Conservation (phyloP, 2,888 invertebrate genomes). For the Andricus quercusramuli region DNA sequence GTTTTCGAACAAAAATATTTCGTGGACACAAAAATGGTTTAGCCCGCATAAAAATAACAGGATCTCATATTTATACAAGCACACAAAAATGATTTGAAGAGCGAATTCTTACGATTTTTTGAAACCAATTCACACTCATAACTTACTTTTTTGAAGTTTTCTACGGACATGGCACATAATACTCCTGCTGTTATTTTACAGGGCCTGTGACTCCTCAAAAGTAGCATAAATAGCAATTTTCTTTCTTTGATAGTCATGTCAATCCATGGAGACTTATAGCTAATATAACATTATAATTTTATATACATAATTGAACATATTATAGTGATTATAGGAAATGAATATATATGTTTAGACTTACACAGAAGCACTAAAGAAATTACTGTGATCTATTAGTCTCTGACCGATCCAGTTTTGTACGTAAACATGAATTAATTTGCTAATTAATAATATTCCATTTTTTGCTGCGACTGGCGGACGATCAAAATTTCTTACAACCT, state of each 20-base stretch:
- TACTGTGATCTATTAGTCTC: neutral
- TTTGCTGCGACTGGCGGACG: neutral
- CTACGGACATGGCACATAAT: neutral
- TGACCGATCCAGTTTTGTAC: neutral
- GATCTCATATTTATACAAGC: too few species aligned
- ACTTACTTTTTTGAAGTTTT: neutral
- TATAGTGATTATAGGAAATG: too few species aligned
- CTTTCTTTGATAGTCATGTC: neutral
- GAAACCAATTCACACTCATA: too few species aligned
- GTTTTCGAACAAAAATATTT: too few species aligned
- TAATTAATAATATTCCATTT: neutral
- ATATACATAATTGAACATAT: too few species aligned
- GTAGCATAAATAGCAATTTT: neutral
- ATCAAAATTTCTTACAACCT: constrained; percentile 7
- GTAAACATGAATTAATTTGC: neutral
- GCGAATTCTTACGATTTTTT: too few species aligned
- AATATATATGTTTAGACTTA: neutral
- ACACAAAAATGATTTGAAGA: too few species aligned
- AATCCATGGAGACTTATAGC: neutral
- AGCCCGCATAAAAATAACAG: too few species aligned
- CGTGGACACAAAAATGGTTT: too few species aligned
- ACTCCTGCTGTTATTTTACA: neutral
- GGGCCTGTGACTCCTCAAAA: neutral
- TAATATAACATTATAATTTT: neutral
- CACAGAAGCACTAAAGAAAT: neutral